Evolutionary conservation across 2,888 invertebrate genomes (phyloP).

Genomic region (Aelia acuminata): DNA sequence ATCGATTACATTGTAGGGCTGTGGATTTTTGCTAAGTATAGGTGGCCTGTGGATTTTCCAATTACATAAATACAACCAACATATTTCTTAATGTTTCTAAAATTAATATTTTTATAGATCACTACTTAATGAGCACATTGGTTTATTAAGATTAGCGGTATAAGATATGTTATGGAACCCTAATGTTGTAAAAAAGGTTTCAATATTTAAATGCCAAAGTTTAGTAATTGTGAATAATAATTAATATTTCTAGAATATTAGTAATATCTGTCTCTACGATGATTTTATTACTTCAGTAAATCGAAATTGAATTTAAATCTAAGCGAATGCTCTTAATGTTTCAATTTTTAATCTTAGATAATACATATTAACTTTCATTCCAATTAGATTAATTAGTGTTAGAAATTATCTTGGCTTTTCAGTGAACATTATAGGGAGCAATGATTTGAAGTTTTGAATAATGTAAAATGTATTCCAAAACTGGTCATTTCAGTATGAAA

Average conservation of each 20-base stretch:
- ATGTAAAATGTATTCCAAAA: neutral
- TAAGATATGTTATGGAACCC: slow-evolving; percentile 5
- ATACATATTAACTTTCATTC: neutral
- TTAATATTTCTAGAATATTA: slow-evolving; percentile 18
- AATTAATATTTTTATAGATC: slow-evolving; percentile 32
- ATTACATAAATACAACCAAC: too few species aligned
- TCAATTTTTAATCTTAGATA: neutral
- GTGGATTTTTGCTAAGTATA: slow-evolving; percentile 45
- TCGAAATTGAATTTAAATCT: neutral
- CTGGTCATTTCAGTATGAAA: neutral
- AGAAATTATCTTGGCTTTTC: neutral
- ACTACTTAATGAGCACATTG: slow-evolving; percentile 24
- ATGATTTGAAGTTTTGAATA: neutral
- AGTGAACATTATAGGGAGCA: neutral
- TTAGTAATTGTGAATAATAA: slow-evolving; percentile 21
- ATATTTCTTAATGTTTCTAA: neutral
- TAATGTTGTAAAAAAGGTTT: neutral
- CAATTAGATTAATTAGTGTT: slow-evolving; percentile 6
- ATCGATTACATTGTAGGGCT: slow-evolving; percentile 33
- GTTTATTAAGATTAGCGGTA: neutral
- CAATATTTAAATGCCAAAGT: slow-evolving; percentile 25
- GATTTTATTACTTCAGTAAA: neutral
- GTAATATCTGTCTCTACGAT: neutral
- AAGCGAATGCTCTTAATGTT: neutral
- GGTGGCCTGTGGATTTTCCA: neutral